Evolutionary conservation across 2,797 vertebrate species (phyloP), one percentile per base, ranked within the genome.

Genomic region (Sebastes miniatus): DNA sequence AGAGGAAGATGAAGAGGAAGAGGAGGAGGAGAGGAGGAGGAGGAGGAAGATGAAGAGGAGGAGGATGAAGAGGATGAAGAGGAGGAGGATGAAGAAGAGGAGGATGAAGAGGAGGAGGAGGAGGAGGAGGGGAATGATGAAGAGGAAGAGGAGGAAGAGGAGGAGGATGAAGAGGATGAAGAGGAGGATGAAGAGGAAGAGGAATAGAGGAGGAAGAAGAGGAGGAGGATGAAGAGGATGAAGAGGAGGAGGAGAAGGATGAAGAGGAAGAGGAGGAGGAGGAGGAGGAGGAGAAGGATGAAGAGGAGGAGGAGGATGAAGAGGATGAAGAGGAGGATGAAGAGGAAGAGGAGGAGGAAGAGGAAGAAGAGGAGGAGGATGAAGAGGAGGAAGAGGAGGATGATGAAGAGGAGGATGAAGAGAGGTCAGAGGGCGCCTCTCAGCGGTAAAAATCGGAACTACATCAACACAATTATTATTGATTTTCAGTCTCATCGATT

Each of bases 21-120:
- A 6, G 6, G 29, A 29, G 0, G 29, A 29, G 2, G 29, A 29
- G 29, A 29, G 0, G 29, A 29, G 1, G 6, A 29, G 0, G 1
- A 27, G 27, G 3, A 27, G 1, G 27, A 27, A 1, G 27, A 27
- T 1, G 29, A 29, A 0, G 29, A 29, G 0, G 29, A 29, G 1
- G 29, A 29, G 1, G 29, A 29, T 1, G 29, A 29, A 6, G 6
- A 29, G 29, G 29, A 6, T 1, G 5, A 27, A 27, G 25, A 27
- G 25, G 25, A 25, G 25, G 25, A 27, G 25, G 25, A 27, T 27
- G 27, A 29, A 5, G 27, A 25, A 3, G 27, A 27, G 4, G 27
- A 27, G 1, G 27, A 29, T 0, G 27, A 29, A 2, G 29, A 29
- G 5, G 29, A 29, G 0, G 29, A 29, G 1, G 29, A 29, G 0